Base-by-base conservation (phyloP, 2,888 invertebrate genomes). In the Tryphoninae sp. region DNA sequence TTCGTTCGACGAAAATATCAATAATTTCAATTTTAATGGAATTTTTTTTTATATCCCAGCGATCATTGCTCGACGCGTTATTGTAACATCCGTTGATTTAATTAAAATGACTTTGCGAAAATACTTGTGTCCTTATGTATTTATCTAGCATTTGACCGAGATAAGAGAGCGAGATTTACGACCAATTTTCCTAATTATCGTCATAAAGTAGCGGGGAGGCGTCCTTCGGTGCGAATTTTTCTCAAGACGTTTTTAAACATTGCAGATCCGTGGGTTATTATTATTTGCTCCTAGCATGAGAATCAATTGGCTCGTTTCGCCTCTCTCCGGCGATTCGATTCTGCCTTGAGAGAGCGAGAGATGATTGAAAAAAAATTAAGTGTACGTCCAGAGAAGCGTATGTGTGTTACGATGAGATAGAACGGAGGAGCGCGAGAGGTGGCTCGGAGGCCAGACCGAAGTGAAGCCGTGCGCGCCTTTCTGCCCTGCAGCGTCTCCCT, bases 401-500 rank as follows among this genome's bases (percentile, higher is more conserved):
- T 33, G 71, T 42, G 23, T 40, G n/a, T 40, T 23, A n/a, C 40
- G 19, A 53, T 22, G 64, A 26, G 53, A 73, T 11, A 53, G 72
- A 62, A 62, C 8, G 33, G 40, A 2, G 26, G 11, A 62, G 16
- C 16, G 23, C 42, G n/a, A 16, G 61, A 40, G 42, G 7, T 19
- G 26, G 45, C 26, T 55, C 53, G 65, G 62, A 62, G 71, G 72
- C 64, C 76, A 53, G 49, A 45, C n/a, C 55, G 26, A 45, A 73
- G 76, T 61, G 69, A 62, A 68, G 78, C 51, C n/a, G 62, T 73
- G 64, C 69, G 76, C 65, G 84, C 86, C 86, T 87, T 86, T 87
- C 87, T 86, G 87, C 86, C 86, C 87, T 83, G 82, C 82, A 86
- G 87, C 86, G 78, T 55, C 68, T 68, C 65, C 76, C 73, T 33